Evolutionary conservation across 2,113 vertebrate species (phyloP).

Genomic region (Strigops habroptila): DNA sequence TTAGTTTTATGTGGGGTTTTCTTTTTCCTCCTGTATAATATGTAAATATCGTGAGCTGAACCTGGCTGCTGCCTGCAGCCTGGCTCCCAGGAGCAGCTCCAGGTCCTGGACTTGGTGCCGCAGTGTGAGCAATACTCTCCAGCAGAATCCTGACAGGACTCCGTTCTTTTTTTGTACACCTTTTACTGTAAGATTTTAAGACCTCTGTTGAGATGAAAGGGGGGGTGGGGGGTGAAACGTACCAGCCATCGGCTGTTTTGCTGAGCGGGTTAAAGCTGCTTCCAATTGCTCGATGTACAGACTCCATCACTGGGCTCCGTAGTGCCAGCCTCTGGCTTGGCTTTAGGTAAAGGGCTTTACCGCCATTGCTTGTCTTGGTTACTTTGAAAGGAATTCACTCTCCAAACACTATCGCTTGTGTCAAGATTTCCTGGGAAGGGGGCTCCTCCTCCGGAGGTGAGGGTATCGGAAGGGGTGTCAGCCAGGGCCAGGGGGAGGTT

Average conservation of each 20-base stretch:
- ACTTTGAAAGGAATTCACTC: conserved; percentile 70
- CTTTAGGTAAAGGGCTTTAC: conserved; percentile 59
- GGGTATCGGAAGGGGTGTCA: neutral
- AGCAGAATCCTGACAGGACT: conserved; percentile 69
- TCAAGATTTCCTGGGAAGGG: conserved; percentile 48
- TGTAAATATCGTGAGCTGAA: conserved; percentile 88
- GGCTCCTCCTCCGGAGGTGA: neutral
- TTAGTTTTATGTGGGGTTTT: conserved; percentile 77
- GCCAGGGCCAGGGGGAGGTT: conserved; percentile 5
- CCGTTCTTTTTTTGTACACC: conserved; percentile 70
- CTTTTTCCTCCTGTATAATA: conserved; percentile 87
- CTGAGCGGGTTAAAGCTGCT: conserved; percentile 66
- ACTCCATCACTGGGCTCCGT: conserved; percentile 51
- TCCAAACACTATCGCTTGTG: conserved; percentile 61
- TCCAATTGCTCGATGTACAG: conserved; percentile 57
- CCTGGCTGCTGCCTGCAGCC: conserved; percentile 59
- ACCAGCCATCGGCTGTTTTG: conserved; percentile 24
- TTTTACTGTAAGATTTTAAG: conserved; percentile 81
- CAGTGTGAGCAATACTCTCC: conserved; percentile 71
- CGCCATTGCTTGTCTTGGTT: conserved; percentile 55
- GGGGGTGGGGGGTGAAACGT: neutral
- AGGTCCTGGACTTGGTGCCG: conserved; percentile 57
- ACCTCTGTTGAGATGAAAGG: conserved; percentile 59
- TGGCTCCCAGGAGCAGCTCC: conserved; percentile 60
- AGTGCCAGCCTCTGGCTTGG: conserved; percentile 20